Percentiles rank a stretch among this genome's conserved stretches.
Conservation (phyloP, 2,888 invertebrate genomes). For the Synanthedon myopaeformis region DNA sequence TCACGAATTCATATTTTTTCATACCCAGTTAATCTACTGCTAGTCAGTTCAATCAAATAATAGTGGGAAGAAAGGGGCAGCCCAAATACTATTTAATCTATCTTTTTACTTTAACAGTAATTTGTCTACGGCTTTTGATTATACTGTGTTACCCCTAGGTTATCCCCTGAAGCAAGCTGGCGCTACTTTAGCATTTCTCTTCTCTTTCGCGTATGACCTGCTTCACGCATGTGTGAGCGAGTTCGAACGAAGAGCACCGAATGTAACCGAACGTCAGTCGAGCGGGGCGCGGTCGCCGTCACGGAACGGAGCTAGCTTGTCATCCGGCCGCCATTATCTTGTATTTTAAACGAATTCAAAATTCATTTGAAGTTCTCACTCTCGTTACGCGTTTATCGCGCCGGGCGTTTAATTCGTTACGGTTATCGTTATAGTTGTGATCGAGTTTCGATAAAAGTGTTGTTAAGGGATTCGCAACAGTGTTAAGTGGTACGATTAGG, state of each 20-base stretch:
- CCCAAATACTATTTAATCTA: too few species aligned
- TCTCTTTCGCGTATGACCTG: constrained; percentile 43
- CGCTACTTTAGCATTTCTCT: constrained; percentile 17
- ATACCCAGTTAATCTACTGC: too few species aligned
- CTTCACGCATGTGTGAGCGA: constrained; percentile 66
- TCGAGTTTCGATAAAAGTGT: constrained; percentile 16
- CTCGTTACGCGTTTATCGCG: constrained; percentile 46
- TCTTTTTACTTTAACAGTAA: not conserved
- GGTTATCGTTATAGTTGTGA: constrained; percentile 22
- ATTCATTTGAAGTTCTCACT: constrained; percentile 60
- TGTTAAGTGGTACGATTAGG: constrained; percentile 58
- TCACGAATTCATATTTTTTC: too few species aligned
- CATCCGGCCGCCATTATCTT: constrained; percentile 74
- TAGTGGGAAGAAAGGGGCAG: too few species aligned
- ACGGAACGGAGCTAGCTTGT: constrained; percentile 70
- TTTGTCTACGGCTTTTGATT: constrained; percentile 6
- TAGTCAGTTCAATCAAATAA: too few species aligned
- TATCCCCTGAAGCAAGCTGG: not conserved
- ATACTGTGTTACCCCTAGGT: too few species aligned
- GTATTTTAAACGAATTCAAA: constrained; percentile 68
- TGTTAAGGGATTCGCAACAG: constrained; percentile 27
- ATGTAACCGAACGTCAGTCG: constrained; percentile 66
- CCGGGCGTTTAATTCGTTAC: constrained; percentile 30
- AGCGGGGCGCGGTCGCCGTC: constrained; percentile 73
- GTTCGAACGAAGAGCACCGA: constrained; percentile 59